A percentile compares a stretch with the other conserved stretches of the same genome.
These are phyloP conservation scores for Rhombomys opimus DNA, from an alignment of 2,113 vertebrate species.

Conservation along the genomic window DNA sequence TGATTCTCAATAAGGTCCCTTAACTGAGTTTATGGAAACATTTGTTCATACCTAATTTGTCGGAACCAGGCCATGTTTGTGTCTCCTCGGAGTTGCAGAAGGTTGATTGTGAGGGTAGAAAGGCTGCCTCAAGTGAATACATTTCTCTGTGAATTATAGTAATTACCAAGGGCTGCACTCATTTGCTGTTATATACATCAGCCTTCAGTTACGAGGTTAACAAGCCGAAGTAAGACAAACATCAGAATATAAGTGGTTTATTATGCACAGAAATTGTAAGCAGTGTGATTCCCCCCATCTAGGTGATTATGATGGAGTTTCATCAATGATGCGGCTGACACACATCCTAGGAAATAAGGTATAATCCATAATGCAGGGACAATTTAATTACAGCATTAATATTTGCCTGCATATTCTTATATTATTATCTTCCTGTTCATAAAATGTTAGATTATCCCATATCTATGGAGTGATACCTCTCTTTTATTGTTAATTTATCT, in stretches of 20 bases:
- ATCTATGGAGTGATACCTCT: not conserved
- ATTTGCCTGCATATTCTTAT: not conserved
- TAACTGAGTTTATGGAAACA: conserved; percentile 88
- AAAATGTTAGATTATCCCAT: not conserved
- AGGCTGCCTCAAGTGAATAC: conserved; percentile 76
- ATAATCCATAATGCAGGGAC: not conserved
- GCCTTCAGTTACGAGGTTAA: conserved; percentile 83
- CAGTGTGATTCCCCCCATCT: conserved; percentile 42
- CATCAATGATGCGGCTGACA: conserved; percentile 31
- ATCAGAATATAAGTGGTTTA: conserved; percentile 75
- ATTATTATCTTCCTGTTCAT: not conserved
- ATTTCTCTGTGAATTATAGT: conserved; percentile 81
- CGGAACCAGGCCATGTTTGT: conserved; percentile 84
- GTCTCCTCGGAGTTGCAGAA: conserved; percentile 83
- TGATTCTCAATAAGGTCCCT: conserved; percentile 87
- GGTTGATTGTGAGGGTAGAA: conserved; percentile 84
- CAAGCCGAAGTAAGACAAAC: conserved; percentile 81
- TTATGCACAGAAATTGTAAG: conserved; percentile 62
- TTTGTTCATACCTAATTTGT: conserved; percentile 88
- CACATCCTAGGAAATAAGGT: conserved; percentile 25
- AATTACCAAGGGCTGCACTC: conserved; percentile 78
- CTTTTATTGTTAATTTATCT: not conserved
- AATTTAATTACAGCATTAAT: conserved; percentile 15
- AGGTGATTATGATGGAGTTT: conserved; percentile 31
- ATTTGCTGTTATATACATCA: conserved; percentile 62